These are phyloP conservation scores for Adrianichthys oophorus DNA, from an alignment of 2,797 vertebrate species.

Conservation along the genomic window DNA sequence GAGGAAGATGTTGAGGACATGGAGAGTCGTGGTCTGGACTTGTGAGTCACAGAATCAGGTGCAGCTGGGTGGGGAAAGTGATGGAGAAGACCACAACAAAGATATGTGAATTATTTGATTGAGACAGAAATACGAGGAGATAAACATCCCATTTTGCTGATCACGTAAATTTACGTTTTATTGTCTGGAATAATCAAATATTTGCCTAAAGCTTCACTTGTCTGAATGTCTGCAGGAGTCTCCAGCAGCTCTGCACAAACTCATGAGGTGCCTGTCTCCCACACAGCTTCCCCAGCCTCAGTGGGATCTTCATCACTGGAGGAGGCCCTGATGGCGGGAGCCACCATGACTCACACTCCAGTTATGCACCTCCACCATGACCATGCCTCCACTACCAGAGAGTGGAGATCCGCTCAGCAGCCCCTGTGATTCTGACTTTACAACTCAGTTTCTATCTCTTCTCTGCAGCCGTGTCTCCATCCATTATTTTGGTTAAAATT, in stretches of 20 bases:
- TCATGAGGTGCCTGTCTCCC: conserved; percentile 52
- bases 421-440: conserved; percentile 13
- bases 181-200: no score
- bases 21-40: conserved; percentile 29
- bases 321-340: conserved; percentile 39
- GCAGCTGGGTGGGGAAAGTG: conserved; percentile 6
- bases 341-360: conserved; percentile 56
- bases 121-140: neutral
- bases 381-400: conserved; percentile 50
- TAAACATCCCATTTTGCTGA: no score
- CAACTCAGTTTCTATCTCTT: conserved; percentile 11
- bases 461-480: no score
- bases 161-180: no score
- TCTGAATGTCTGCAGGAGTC: conserved; percentile 7
- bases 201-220: no score
- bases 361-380: conserved; percentile 20
- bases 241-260: conserved; percentile 6
- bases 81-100: conserved; percentile 11
- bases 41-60: conserved; percentile 42
- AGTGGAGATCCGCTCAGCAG: conserved; percentile 12
- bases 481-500: no score
- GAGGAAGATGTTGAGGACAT: conserved; percentile 33
- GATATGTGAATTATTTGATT: conserved; percentile 4
- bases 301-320: conserved; percentile 36
- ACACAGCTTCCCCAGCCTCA: conserved; percentile 37